These are phyloP conservation scores for Quadriops clusia DNA, from an alignment of 2,888 invertebrate species.

Conservation along the genomic window DNA sequence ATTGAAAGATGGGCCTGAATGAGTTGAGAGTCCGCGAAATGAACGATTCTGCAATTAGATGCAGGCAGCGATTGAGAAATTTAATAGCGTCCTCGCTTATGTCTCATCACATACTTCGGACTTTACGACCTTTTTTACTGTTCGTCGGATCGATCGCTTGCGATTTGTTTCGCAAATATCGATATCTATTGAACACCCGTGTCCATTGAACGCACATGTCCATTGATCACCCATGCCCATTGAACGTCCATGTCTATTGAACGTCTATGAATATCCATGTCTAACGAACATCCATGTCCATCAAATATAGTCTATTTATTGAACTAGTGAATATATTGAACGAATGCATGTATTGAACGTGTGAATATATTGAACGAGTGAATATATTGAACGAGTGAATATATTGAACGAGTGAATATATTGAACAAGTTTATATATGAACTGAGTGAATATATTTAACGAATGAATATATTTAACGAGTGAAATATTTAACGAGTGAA, in stretches of 20 bases:
- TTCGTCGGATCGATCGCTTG: slow-evolving; percentile 3
- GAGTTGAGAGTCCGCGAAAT: slow-evolving; percentile 4
- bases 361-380: too few species aligned
- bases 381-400: too few species aligned
- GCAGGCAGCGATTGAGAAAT: too few species aligned
- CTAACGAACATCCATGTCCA: neutral
- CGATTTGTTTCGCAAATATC: slow-evolving; percentile 2
- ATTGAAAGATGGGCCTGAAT: slow-evolving; percentile 19
- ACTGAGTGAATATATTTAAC: slow-evolving; percentile 1
- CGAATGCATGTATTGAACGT: too few species aligned
- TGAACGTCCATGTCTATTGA: slow-evolving; percentile 7
- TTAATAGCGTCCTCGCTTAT: too few species aligned
- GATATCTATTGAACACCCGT: too few species aligned
- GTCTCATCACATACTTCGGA: neutral
- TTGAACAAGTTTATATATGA: too few species aligned
- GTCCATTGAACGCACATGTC: too few species aligned
- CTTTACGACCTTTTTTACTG: neutral
- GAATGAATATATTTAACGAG: slow-evolving; percentile 1
- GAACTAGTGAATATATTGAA: too few species aligned
- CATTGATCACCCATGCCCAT: slow-evolving; percentile 11
- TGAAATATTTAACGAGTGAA: too few species aligned
- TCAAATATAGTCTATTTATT: too few species aligned
- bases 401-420: too few species aligned
- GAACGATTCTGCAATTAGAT: slow-evolving; percentile 1
- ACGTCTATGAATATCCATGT: neutral